Percentiles rank a stretch among this genome's conserved stretches.
These are phyloP conservation scores for Zhengitettix transpicula DNA, from an alignment of 2,888 invertebrate genomes.

Conservation along the genomic window DNA sequence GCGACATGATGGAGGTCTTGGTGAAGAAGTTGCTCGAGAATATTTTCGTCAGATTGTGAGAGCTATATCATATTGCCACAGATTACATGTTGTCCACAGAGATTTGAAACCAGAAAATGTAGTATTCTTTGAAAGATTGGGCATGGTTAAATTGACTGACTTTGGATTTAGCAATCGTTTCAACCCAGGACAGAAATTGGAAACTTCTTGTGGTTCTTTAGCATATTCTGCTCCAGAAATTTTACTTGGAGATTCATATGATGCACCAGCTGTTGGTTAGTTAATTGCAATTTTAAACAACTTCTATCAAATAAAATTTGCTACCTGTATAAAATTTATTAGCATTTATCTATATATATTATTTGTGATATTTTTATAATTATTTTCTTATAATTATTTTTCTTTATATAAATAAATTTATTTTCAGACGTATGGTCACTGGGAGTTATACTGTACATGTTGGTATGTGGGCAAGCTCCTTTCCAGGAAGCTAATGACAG, in stretches of 20 bases:
- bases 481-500: slow-evolving; percentile 99
- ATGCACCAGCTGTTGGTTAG: slow-evolving; percentile 92
- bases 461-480: slow-evolving; percentile 92
- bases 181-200: slow-evolving; percentile 89
- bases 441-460: slow-evolving; percentile 96
- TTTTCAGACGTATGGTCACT: slow-evolving; percentile 89
- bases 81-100: slow-evolving; percentile 71
- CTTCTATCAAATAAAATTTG: not conserved
- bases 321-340: not conserved
- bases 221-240: slow-evolving; percentile 99
- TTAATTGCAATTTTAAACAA: not conserved
- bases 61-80: slow-evolving; percentile 96
- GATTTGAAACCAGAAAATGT: slow-evolving; percentile 99
- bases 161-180: slow-evolving; percentile 95
- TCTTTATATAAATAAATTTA: slow-evolving; percentile 4
- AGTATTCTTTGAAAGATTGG: slow-evolving; percentile 94
- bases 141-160: slow-evolving; percentile 95
- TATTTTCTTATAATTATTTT: no score
- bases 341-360: not conserved
- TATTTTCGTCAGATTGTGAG: slow-evolving; percentile 95
- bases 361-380: not conserved
- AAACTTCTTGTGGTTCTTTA: slow-evolving; percentile 95
- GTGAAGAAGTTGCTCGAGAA: slow-evolving; percentile 65
- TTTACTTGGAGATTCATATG: slow-evolving; percentile 92
- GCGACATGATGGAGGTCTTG: slow-evolving; percentile 81